Base-by-base conservation (phyloP, 2,797 vertebrate genomes). In the Streptopelia turtur region DNA sequence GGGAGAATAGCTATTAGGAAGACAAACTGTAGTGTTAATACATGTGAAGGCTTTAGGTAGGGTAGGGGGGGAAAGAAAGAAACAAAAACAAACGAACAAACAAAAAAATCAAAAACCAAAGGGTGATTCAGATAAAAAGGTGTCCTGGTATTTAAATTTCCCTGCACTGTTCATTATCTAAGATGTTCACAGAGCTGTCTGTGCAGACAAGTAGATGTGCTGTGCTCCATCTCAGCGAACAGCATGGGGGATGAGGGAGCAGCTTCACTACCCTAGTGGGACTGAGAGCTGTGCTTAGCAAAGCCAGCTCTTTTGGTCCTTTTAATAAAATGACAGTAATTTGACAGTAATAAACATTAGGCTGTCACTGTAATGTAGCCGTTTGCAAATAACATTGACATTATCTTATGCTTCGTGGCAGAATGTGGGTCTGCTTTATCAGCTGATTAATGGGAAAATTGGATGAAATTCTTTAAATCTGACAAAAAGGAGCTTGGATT, bases 291-390 rank as follows among this genome's bases (percentile, higher is more conserved):
- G 70, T 80, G 71, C 88, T 83, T 50, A 83, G 77, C 83, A 93
- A 83, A 96, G 83, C 77, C 88, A 92, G 37, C 57, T 70, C 70
- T 77, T 93, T 94, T 76, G 63, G 90, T 83, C 90, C 75, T 96
- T 93, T 93, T 88, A 89, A 85, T 92, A 79, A 93, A 87, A 87
- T 77, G 92, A 90, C 94, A 96, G 89, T 96, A 95, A 96, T 95
- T 85, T 97, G 95, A 96, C 91, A 88, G 86, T 89, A 95, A 92
- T 81, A 96, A 95, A 92, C 92, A 95, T 87, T 83, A 86, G 91
- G 43, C 80, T 95, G 94, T 92, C 95, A 96, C 52, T 1, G 4
- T 74, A 93, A 89, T 15, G 56, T 22, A 94, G 85, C 85, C 77
- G 74, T 94, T 94, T 92, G 85, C 85, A 94, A 95, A 91, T 93